phyloP scores from a whole-genome alignment of 2,113 vertebrate species.

The Tamias sibiricus region DNA sequence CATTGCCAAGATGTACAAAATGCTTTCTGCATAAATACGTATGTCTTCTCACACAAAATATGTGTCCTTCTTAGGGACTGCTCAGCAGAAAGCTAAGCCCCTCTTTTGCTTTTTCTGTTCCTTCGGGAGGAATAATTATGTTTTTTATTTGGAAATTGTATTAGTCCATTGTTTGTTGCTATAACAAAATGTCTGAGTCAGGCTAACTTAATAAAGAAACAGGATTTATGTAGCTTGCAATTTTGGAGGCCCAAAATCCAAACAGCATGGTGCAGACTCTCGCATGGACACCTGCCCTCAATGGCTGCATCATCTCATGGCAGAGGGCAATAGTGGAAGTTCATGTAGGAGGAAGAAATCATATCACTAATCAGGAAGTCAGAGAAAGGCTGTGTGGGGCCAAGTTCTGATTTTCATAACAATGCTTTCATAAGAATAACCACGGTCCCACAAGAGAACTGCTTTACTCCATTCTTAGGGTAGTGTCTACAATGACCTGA shows the following conservation, averaged over 20 bases:
- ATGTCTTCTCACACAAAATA: neutral
- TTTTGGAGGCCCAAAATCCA: neutral
- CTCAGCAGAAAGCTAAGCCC: no score
- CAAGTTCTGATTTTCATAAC: neutral
- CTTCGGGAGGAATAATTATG: neutral
- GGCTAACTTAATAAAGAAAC: neutral
- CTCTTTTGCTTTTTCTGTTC: neutral
- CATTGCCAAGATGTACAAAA: neutral
- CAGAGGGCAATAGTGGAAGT: neutral
- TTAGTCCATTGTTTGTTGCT: neutral
- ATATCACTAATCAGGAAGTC: neutral
- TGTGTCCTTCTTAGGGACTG: neutral
- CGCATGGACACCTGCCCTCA: neutral
- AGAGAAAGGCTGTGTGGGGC: neutral
- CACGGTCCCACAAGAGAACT: neutral
- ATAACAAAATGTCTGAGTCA: neutral
- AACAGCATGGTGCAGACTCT: neutral
- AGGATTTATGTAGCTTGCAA: neutral
- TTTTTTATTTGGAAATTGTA: neutral
- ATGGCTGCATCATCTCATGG: neutral
- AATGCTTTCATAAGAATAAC: neutral
- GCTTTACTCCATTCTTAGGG: neutral
- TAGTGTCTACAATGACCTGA: neutral
- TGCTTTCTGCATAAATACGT: neutral
- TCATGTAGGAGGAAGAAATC: neutral